These are phyloP conservation scores for Holcopasites calliopsidis DNA, from an alignment of 1,140 invertebrate genomes.

Conservation along the genomic window DNA sequence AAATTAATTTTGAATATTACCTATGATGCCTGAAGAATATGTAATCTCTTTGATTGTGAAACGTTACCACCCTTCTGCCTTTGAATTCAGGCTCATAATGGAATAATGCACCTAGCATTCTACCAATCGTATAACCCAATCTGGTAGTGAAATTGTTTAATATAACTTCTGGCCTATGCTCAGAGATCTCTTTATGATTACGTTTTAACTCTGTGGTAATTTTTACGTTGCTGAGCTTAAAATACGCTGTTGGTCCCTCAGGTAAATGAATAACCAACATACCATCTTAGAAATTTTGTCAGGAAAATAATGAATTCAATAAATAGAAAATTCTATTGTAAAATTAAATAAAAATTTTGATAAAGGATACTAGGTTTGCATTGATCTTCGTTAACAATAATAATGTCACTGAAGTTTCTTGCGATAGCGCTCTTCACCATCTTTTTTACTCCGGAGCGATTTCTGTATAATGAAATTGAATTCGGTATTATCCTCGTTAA, in stretches of 20 bases:
- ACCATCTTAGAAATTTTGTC: slow-evolving; percentile 82
- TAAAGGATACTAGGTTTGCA: slow-evolving; percentile 89
- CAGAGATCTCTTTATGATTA: slow-evolving; percentile 88
- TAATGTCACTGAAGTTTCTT: slow-evolving; percentile 92
- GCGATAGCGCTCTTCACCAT: slow-evolving; percentile 91
- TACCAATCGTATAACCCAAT: slow-evolving; percentile 92
- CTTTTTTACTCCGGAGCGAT: slow-evolving; percentile 94
- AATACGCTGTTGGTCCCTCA: slow-evolving; percentile 96
- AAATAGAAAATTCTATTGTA: not conserved
- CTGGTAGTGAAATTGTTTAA: slow-evolving; percentile 98
- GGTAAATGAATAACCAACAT: slow-evolving; percentile 96
- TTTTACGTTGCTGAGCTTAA: slow-evolving; percentile 89
- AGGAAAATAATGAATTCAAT: slow-evolving; percentile 48
- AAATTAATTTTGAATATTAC: slow-evolving; percentile 75
- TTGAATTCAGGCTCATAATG: slow-evolving; percentile 97
- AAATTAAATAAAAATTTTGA: not conserved
- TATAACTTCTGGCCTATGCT: slow-evolving; percentile 96
- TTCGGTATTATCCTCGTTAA: slow-evolving; percentile 95
- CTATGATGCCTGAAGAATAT: slow-evolving; percentile 99
- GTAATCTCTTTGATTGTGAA: slow-evolving; percentile 99
- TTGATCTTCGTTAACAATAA: slow-evolving; percentile 96
- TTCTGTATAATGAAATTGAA: slow-evolving; percentile 88
- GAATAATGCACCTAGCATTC: slow-evolving; percentile 97
- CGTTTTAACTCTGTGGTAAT: slow-evolving; percentile 89
- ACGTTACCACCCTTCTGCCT: slow-evolving; percentile 95